Base-by-base conservation (phyloP, 1,140 invertebrate species). In the Drosophila kohkoa region DNA sequence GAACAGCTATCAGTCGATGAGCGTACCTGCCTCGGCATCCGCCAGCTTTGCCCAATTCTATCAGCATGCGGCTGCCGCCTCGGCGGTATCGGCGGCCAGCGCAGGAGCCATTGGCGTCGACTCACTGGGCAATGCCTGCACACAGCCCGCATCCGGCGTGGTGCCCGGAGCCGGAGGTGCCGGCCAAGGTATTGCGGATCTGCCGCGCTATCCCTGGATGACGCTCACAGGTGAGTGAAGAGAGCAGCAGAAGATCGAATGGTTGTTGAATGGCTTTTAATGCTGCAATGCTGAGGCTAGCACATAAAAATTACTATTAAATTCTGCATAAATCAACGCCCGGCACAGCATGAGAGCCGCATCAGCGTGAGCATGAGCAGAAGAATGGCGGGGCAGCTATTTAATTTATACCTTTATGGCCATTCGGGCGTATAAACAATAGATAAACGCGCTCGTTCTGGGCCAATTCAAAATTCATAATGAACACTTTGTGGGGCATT, bases 151-250 rank as follows among this genome's bases (percentile, higher is more conserved):
- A 32, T 91, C 82, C 92, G 93, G 93, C 74, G 93, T 93, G 67
- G 79, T 93, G 72, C 91, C 92, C 5, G 83, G 83, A 10, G 89
- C 95, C 89, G 93, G 93, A 71, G 86, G 93, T 20, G 93, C 95
- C 80, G 94, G 95, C 85, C 94, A 96, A 93, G 95, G 96, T 85
- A 93, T 95, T 58, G 95, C 97, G 80, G 96, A 97, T 32, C 97
- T 98, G 90, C 97, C 97, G 11, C 95, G 97, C 90, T 98, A 98
- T 93, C 97, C 98, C n/a, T 98, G 98, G 98, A 98, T 98, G 97
- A 97, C 97, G 81, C 97, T 98, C 93, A 98, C 97, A 94, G 98
- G 98, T 98, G 95, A 91, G 81, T 81, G 63, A 49, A 43, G 3
- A 7, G 41, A 13, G 11, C 41, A 13, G 38, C 38, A 11, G 7